phyloP scores from a whole-genome alignment of 2,888 invertebrate species.

The Cheilosia urbana region DNA sequence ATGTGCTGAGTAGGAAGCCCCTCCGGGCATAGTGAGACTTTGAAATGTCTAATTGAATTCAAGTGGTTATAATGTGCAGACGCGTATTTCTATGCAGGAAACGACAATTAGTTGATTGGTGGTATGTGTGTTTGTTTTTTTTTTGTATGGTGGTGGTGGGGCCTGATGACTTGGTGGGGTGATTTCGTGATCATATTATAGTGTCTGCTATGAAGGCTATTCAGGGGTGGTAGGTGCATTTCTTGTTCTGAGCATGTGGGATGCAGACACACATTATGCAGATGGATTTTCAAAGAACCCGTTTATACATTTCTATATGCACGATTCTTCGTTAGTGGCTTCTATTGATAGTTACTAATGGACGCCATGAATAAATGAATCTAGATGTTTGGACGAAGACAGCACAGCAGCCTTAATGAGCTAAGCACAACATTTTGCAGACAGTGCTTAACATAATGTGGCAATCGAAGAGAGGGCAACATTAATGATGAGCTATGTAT shows the following conservation, averaged over 20 bases:
- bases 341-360: too few species aligned
- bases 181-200: not conserved
- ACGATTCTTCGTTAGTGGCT: too few species aligned
- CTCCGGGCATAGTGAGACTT: slow-evolving; percentile 58
- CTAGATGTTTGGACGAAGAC: too few species aligned
- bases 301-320: too few species aligned
- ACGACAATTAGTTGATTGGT: slow-evolving; percentile 71
- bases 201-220: not conserved
- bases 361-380: too few species aligned
- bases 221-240: not conserved
- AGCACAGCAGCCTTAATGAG: too few species aligned
- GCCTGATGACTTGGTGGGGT: not conserved
- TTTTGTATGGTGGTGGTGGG: not conserved
- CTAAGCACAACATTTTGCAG: too few species aligned
- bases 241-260: not conserved
- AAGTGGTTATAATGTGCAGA: slow-evolving; percentile 72
- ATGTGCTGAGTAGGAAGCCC: slow-evolving; percentile 24
- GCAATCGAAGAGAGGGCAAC: too few species aligned
- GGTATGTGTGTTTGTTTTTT: not conserved
- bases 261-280: not conserved
- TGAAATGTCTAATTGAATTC: slow-evolving; percentile 73
- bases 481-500: too few species aligned
- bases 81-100: slow-evolving; percentile 39
- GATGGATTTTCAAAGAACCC: too few species aligned
- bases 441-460: too few species aligned